A percentile compares a stretch with the other conserved stretches of the same genome.
Conservation (phyloP, 2,113 vertebrate species). For the Prietella phreatophila region DNA sequence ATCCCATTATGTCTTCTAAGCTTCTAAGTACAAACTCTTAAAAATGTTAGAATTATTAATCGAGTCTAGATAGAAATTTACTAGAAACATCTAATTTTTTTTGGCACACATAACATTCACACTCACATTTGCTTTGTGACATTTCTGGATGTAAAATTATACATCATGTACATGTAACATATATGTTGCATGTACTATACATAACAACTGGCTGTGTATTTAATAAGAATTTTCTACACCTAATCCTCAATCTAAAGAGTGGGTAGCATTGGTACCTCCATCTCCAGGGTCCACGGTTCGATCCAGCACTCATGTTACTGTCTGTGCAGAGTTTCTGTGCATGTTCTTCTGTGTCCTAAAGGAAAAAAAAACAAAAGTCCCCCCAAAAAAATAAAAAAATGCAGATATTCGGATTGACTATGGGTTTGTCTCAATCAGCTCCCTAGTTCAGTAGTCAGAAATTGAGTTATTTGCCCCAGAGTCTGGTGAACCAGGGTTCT, state of each 20-base stretch:
- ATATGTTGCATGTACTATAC: not conserved
- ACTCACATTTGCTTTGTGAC: no score
- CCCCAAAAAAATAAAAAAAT: not conserved
- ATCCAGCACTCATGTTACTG: not conserved
- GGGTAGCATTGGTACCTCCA: not conserved
- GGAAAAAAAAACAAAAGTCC: not conserved
- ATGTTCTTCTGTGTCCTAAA: not conserved
- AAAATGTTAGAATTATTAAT: no score
- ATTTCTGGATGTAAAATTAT: no score
- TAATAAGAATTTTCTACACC: not conserved
- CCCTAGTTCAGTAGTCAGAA: no score
- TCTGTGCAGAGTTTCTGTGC: not conserved
- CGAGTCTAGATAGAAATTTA: not conserved
- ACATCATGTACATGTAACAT: not conserved
- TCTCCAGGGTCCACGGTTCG: not conserved
- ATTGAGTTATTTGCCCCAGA: no score
- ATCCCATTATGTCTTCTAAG: not conserved
- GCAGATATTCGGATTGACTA: not conserved
- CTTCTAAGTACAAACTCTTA: not conserved
- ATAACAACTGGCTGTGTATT: not conserved
- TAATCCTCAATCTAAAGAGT: not conserved
- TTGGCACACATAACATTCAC: not conserved
- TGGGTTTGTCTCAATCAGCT: not conserved
- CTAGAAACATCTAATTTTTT: not conserved
- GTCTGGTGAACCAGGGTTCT: no score